A percentile compares a stretch with the other conserved stretches of the same genome.
phyloP scores from a whole-genome alignment of 2,888 invertebrate species.

The Pristionchus entomophagus region DNA sequence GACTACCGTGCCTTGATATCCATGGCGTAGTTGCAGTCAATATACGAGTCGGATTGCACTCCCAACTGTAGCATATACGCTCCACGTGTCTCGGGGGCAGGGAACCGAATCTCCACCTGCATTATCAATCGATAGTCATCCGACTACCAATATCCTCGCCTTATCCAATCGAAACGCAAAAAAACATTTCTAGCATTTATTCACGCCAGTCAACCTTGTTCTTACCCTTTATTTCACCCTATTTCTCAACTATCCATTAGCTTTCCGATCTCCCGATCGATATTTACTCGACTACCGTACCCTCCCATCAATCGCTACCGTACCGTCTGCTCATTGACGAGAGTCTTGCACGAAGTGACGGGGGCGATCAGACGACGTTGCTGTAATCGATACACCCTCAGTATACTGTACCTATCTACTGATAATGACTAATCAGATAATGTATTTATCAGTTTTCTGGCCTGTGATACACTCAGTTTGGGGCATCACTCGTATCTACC shows the following conservation, averaged over 20 bases:
- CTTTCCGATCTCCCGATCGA: too few species aligned
- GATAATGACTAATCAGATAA: neutral
- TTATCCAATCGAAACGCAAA: too few species aligned
- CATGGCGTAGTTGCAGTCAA: slow-evolving; percentile 94
- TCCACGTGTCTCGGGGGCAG: slow-evolving; percentile 94
- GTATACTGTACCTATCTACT: neutral
- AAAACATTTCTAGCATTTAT: too few species aligned
- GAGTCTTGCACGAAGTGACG: slow-evolving; percentile 92
- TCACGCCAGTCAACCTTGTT: too few species aligned
- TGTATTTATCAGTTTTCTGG: too few species aligned
- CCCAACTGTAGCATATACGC: slow-evolving; percentile 86
- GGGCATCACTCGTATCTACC: neutral
- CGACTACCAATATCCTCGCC: too few species aligned
- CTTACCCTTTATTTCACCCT: too few species aligned
- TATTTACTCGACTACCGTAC: neutral
- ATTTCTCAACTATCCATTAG: too few species aligned
- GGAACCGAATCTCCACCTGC: slow-evolving; percentile 89
- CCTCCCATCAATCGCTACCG: neutral
- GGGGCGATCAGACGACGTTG: slow-evolving; percentile 88
- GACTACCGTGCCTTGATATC: slow-evolving; percentile 86
- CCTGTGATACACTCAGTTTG: too few species aligned
- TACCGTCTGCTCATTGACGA: slow-evolving; percentile 85
- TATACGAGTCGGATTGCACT: slow-evolving; percentile 94
- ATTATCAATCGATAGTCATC: neutral
- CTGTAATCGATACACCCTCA: slow-evolving; percentile 73